A percentile compares a stretch with the other conserved stretches of the same genome.
These are phyloP conservation scores for Resseliella maxima DNA, from an alignment of 2,888 invertebrate genomes.

Conservation along the genomic window DNA sequence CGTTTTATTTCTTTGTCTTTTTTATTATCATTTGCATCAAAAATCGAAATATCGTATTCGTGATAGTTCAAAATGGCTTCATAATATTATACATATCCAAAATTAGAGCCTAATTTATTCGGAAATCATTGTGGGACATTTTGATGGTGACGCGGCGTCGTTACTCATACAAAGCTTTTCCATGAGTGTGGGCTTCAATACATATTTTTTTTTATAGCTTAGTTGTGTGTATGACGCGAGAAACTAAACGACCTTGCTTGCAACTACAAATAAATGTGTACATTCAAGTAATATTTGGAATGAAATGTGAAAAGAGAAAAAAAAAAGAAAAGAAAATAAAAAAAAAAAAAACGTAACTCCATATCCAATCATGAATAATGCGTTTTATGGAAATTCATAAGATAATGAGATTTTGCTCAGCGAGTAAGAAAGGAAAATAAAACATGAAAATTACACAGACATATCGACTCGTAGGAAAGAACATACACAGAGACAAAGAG, in stretches of 20 bases:
- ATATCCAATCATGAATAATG: constrained; percentile 17
- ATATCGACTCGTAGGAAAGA: neutral
- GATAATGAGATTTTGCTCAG: constrained; percentile 5
- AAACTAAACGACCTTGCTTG: constrained; percentile 39
- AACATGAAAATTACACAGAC: neutral
- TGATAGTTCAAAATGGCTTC: neutral
- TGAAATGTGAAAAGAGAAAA: neutral
- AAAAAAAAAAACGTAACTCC: neutral
- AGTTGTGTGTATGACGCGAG: neutral
- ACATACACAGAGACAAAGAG: too few species aligned
- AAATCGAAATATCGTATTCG: neutral
- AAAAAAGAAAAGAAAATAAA: neutral
- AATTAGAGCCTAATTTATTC: constrained; percentile 4
- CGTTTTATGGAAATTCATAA: neutral
- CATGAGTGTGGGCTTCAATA: neutral
- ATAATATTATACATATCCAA: neutral
- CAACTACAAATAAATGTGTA: neutral
- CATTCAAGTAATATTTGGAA: too few species aligned
- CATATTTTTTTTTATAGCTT: constrained; percentile 3
- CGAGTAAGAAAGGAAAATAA: neutral
- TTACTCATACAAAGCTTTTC: neutral
- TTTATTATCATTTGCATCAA: neutral
- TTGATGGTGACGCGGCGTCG: neutral
- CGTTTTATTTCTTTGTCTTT: neutral
- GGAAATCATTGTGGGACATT: constrained; percentile 2